Evolutionary conservation across 2,113 vertebrate species (phyloP).

Genomic region (Corythoichthys haematopterus): DNA sequence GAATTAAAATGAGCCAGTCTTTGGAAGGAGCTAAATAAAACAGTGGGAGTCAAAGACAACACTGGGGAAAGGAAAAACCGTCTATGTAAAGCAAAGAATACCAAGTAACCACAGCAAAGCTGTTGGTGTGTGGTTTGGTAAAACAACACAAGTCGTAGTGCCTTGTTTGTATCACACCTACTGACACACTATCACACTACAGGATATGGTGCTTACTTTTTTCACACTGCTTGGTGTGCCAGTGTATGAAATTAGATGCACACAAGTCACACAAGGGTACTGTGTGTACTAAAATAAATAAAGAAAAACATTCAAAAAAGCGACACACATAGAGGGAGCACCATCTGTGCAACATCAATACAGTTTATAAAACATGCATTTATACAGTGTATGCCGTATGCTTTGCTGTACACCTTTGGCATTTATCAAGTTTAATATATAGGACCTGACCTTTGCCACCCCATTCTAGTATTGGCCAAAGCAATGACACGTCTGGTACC

Average conservation of each 20-base stretch:
- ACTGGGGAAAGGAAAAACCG: slow-evolving; percentile 32
- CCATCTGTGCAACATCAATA: too few relatives aligned
- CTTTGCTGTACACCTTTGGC: too few relatives aligned
- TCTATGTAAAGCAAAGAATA: slow-evolving; percentile 46
- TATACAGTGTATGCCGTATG: too few relatives aligned
- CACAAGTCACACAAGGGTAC: neutral
- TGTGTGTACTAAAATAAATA: neutral
- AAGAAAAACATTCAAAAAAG: neutral
- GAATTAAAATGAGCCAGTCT: slow-evolving; percentile 63
- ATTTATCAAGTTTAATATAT: too few relatives aligned
- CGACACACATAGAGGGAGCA: neutral
- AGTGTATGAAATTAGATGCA: neutral
- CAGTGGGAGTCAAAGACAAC: slow-evolving; percentile 31
- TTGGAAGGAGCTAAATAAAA: slow-evolving; percentile 43
- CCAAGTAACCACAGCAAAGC: slow-evolving; percentile 42
- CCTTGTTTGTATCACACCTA: slow-evolving; percentile 37
- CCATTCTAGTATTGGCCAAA: too few relatives aligned
- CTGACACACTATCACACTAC: slow-evolving; percentile 27
- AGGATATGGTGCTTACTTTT: slow-evolving; percentile 19
- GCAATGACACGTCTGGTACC: too few relatives aligned
- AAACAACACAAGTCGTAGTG: slow-evolving; percentile 41
- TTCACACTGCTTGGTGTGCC: slow-evolving; percentile 18
- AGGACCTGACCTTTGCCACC: too few relatives aligned
- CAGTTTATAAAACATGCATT: too few relatives aligned
- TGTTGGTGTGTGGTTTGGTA: slow-evolving; percentile 31